phyloP scores from a whole-genome alignment of 2,797 vertebrate genomes.

The Hapalemur alaotrensis region DNA sequence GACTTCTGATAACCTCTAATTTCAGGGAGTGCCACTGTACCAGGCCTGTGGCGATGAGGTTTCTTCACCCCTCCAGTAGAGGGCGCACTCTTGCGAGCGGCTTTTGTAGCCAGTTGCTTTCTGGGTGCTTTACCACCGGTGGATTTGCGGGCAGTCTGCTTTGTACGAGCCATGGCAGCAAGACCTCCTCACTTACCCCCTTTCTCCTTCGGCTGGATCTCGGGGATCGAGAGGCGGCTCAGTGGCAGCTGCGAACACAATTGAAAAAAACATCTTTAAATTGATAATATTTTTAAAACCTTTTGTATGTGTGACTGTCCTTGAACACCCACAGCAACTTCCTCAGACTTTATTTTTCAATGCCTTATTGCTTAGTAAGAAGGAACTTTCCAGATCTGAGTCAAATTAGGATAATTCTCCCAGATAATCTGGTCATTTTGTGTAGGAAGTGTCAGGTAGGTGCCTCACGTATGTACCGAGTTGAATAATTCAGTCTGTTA shows the following conservation, averaged over 20 bases:
- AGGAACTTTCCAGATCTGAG: not conserved
- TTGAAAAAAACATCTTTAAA: not conserved
- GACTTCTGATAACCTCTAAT: constrained; percentile 91
- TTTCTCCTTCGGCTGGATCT: no score
- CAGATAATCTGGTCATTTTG: not conserved
- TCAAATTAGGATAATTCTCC: fast-evolving
- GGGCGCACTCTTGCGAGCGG: constrained; percentile 89
- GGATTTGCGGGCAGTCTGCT: constrained; percentile 89
- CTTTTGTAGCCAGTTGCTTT: constrained; percentile 90
- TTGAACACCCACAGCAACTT: not conserved
- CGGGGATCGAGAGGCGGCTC: no score
- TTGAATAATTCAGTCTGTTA: not conserved
- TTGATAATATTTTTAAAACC: not conserved
- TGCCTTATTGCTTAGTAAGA: not conserved
- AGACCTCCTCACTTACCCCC: constrained; percentile 82
- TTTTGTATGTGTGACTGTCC: not conserved
- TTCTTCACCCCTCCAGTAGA: constrained; percentile 90
- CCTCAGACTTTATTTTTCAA: not conserved
- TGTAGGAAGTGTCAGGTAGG: fast-evolving
- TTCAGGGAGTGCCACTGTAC: not conserved
- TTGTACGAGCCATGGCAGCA: constrained; percentile 87
- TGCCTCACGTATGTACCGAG: fast-evolving
- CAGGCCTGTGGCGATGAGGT: constrained; percentile 87
- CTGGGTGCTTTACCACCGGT: constrained; percentile 89
- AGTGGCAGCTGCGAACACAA: no score